Evolutionary conservation across 1,140 invertebrate species (phyloP).

Genomic region (Delia radicum): DNA sequence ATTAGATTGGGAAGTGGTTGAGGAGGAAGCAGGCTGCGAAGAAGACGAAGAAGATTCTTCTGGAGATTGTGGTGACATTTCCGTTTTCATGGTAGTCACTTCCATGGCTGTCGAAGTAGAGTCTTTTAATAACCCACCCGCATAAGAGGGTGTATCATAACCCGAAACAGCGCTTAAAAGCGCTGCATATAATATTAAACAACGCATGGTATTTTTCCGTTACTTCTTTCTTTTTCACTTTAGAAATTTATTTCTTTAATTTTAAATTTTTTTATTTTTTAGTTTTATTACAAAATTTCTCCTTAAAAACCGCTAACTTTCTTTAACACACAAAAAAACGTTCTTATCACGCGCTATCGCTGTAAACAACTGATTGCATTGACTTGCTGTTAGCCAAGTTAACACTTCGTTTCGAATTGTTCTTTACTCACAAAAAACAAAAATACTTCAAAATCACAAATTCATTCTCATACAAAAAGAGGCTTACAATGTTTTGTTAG

Average conservation of each 20-base stretch:
- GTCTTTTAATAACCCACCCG: neutral
- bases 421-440: conserved; percentile 7
- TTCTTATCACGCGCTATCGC: conserved; percentile 47
- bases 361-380: conserved; percentile 42
- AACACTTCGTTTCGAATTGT: conserved; percentile 23
- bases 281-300: neutral
- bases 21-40: conserved; percentile 2
- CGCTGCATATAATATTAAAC: conserved; percentile 16
- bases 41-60: conserved; percentile 9
- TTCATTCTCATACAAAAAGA: neutral
- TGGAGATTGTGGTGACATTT: neutral
- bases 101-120: neutral
- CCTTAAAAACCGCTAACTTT: neutral
- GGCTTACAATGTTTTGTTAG: neutral
- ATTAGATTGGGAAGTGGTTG: neutral
- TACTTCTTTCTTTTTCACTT: neutral
- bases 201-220: neutral
- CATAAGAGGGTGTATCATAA: neutral
- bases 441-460: no score
- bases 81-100: neutral
- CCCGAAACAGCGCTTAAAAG: conserved; percentile 8
- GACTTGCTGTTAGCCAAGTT: conserved; percentile 25
- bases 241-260: neutral
- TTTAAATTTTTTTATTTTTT: neutral
- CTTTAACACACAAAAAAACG: conserved; percentile 23